Evolutionary conservation across 2,113 vertebrate species (phyloP), one percentile per base, ranked within the genome.

Genomic region (Planiliza haematocheilus): DNA sequence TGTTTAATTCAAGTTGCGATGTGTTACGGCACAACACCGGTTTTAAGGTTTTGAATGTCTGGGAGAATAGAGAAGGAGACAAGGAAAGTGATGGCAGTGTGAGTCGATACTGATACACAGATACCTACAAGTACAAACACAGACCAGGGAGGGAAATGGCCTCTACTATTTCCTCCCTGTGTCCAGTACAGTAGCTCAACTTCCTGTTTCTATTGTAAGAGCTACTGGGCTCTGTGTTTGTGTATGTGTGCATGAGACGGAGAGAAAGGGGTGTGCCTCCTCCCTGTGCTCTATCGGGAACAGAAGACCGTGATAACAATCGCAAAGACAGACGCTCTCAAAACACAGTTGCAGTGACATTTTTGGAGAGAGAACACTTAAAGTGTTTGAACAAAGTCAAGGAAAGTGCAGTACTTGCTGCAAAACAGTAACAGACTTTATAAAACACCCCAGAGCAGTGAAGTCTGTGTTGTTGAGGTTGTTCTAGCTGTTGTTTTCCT

Each of bases 131-230:
- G 36, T 24, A 48, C 34, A 72, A 45, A 60, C 64, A 74, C 56
- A 7, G 72, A 74, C 57, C 38, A 16, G 69, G 73, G 18, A 75
- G 67, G 84, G 79, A 89, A 88, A 88, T 49, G 10, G 66, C 49
- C 62, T 80, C 56, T 53, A 84, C 74, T 70, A 74, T 90, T 92
- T 93, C 91, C 92, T 91, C 67, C 78, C 78, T 77, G 30, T 87
- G 74, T 65, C 64, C 66, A 69, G 70, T 83, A 78, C 85, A 78
- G 81, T 87, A 87, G 77, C 82, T 14, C 9, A 34, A 59, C 69
- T 91, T 94, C 91, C 91, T 90, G 79, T 87, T 85, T 83, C 83
- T 80, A 82, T 91, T 90, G 89, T 89, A 62, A 77, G 70, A 60
- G 63, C 66, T 62, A 17, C 70, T 72, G 50, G 43, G 7, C 5